Evolutionary conservation across 2,888 invertebrate genomes (phyloP), one percentile per base, ranked within the genome.

Genomic region (Acanthococcus lagerstroemiae): DNA sequence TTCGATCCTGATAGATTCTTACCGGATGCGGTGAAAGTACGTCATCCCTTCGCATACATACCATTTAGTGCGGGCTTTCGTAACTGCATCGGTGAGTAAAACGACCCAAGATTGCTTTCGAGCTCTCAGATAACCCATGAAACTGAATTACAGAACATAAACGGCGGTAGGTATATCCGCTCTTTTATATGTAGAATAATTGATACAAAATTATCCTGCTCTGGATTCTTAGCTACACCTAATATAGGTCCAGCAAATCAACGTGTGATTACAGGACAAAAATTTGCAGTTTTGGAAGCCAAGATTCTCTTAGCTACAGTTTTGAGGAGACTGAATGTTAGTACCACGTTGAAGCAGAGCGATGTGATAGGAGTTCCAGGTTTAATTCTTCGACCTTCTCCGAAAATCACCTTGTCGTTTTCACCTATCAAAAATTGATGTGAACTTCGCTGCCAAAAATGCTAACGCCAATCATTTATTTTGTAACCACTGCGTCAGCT

Each of bases 1-100:
- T 80, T 77, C 71, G 74, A 78, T 68, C 79, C 79, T 0, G 77
- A 78, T 66, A 70, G 79, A 66, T 80, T 80, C 71, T 70, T 75
- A 21, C 74, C 75, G 2, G 77, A 78, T 45, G 75, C 76, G 65
- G 67, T 67, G 4, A 60, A 61, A 19, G 72, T 72, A 19, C 74
- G 81, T 69, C 78, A 80, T 70, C 76, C 76, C 22, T 79, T 73
- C 68, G 73, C 77, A 3, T 78, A 75, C 68, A 73, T 78, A 12
- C 78, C 78, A 3, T 78, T 78, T 69, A 78, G 78, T 67, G 78
- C 78, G 3, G 78, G 78, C n/a, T 76, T 77, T 0, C 72, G 78
- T 57, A 78, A 77, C 71, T 78, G 78, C 69, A 76, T 78, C 60
- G 74, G 74, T 74, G 48, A 60, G 30, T 48, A 48, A n/a, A 48